Conservation (phyloP, 2,113 vertebrate species). For the Aplodontia rufa region DNA sequence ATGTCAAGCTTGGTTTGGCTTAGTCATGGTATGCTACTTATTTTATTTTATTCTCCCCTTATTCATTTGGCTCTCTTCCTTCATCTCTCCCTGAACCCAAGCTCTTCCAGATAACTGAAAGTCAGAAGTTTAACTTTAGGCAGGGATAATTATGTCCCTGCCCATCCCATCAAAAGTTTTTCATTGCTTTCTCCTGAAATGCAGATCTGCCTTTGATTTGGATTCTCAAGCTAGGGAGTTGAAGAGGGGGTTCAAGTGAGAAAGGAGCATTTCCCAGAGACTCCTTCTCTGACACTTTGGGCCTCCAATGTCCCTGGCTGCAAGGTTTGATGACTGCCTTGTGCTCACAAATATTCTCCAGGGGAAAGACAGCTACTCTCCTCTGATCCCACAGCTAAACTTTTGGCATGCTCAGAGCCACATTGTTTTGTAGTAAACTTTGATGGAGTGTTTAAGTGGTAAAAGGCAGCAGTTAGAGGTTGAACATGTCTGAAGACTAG, state of each 20-base stretch:
- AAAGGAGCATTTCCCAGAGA: not conserved
- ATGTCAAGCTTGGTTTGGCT: conserved; percentile 45
- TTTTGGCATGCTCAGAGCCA: conserved; percentile 82
- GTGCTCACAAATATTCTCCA: conserved; percentile 86
- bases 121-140: conserved; percentile 22
- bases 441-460: conserved; percentile 67
- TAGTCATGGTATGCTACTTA: conserved; percentile 30
- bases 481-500: not conserved
- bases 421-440: conserved; percentile 82
- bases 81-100: not conserved
- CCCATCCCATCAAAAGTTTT: conserved; percentile 27
- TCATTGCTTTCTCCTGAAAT: not conserved
- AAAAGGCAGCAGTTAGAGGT: conserved; percentile 30
- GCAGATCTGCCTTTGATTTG: not conserved
- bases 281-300: conserved; percentile 75
- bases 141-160: not conserved
- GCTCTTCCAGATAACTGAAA: conserved; percentile 2
- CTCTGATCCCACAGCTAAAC: conserved; percentile 82
- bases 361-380: conserved; percentile 82
- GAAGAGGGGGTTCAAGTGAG: not conserved
- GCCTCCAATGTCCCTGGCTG: conserved; percentile 63
- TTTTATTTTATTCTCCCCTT: not conserved
- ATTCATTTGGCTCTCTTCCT: not conserved
- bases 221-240: not conserved
- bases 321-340: conserved; percentile 81